Percentiles rank a stretch among this genome's conserved stretches.
Evolutionary conservation across 2,888 invertebrate genomes (phyloP).

Genomic region (Pachycephus smyrnensis): DNA sequence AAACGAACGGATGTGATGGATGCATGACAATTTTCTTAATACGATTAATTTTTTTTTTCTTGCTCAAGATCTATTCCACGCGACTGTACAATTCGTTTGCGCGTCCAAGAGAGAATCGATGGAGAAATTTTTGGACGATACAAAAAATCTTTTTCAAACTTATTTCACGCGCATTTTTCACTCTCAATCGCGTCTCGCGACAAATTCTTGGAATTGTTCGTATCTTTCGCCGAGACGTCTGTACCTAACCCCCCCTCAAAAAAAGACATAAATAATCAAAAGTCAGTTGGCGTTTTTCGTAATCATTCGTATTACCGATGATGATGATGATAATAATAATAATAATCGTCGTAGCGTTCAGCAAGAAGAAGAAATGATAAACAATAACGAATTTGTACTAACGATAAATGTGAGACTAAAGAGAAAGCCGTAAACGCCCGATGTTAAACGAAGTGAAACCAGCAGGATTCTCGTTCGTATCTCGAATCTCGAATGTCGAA

Average conservation of each 20-base stretch:
- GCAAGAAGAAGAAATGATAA: background rate
- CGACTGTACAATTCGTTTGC: too few species aligned
- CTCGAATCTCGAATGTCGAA: background rate
- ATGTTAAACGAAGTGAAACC: background rate
- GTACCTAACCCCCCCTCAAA: too few species aligned
- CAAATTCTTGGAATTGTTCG: background rate
- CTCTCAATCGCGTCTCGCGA: background rate
- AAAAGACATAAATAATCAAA: background rate
- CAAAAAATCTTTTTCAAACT: too few species aligned
- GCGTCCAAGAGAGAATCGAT: too few species aligned
- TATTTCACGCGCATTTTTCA: too few species aligned
- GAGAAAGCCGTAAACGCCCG: background rate
- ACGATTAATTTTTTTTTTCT: background rate
- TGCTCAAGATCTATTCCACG: too few species aligned
- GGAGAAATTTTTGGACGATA: too few species aligned
- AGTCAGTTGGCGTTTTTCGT: background rate
- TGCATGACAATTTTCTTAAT: too few species aligned
- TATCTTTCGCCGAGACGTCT: background rate
- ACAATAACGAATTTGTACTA: background rate
- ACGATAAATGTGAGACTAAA: background rate
- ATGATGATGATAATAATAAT: background rate
- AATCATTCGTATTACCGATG: background rate
- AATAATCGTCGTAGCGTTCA: background rate
- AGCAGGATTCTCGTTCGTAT: background rate
- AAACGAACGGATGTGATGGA: background rate